Evolutionary conservation across 2,888 invertebrate genomes (phyloP).

Genomic region (Morpho achilles): DNA sequence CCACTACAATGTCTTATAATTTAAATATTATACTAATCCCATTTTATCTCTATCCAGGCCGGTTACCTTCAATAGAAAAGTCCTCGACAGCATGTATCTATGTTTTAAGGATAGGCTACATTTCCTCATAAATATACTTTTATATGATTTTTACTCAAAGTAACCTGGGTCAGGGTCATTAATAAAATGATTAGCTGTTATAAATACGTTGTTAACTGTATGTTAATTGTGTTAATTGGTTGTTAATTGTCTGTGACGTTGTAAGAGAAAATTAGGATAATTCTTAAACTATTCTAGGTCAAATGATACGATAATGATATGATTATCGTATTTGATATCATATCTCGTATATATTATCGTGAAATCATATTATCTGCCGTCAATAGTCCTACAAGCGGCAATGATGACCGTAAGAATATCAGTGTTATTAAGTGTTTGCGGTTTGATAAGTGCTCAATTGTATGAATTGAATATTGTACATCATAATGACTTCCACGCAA

Average conservation of each 20-base stretch:
- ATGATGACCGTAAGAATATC: conserved; percentile 21
- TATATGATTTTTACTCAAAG: no score
- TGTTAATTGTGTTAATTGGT: not conserved
- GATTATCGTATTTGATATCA: conserved; percentile 5
- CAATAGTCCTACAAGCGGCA: not conserved
- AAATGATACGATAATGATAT: conserved; percentile 1
- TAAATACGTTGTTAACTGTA: no score
- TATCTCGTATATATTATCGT: conserved; percentile 7
- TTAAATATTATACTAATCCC: no score
- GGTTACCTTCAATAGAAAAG: no score
- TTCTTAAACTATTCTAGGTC: not conserved
- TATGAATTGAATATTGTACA: conserved; percentile 61
- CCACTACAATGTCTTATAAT: no score
- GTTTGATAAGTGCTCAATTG: conserved; percentile 33
- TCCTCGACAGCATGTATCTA: no score
- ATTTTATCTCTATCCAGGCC: no score
- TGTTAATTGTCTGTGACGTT: no score
- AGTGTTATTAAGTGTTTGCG: conserved; percentile 29
- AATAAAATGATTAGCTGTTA: no score
- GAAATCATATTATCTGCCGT: conserved; percentile 1
- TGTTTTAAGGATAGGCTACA: no score
- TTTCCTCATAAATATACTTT: no score
- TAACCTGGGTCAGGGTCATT: no score
- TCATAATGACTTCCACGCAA: conserved; percentile 69
- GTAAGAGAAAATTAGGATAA: not conserved